Evolutionary conservation across 2,113 vertebrate species (phyloP), one percentile per base, ranked within the genome.

Genomic region (Thomomys bottae): DNA sequence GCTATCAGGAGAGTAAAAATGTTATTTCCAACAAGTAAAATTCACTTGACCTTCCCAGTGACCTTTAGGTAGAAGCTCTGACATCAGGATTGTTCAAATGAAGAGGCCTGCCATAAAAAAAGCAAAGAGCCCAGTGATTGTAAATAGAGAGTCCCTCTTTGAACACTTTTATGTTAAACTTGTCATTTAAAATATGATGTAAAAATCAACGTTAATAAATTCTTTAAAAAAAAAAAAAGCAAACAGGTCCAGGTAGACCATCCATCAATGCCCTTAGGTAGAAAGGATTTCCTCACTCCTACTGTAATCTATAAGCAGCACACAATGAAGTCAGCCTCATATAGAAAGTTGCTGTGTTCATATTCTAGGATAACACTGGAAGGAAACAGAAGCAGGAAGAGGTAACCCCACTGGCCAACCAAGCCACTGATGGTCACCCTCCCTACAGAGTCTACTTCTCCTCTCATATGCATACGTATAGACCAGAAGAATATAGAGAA

Each of bases 11-110:
- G 36, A 85, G 36, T 28, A 14, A 67, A 81, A 82, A 88, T 68
- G 26, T 78, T 77, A 38, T 77, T 66, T 75, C 28, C 73, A 82
- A 30, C 45, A 86, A 77, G 49, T 63, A 75, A 91, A 91, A 40
- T 9, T 80, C 57, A 61, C 30, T 32, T 75, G 57, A 57, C 23
- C 38, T 89, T 94, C 80, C 26, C 42, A 57, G 76, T 9, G 73
- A 72, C 28, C 38, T 86, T 84, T 21, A 59, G 14, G 75, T 61
- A 84, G 38, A 78, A 32, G 9, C 24, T 87, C 34, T 84, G 68
- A 18, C 36, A 84, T 21, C 40, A 84, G 4, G 26, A 80, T 7
- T 76, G 32, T 17, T 59, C 40, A 87, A 87, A 59, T 30, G 80
- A 79, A 75, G 14, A 68, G 34, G 30, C 4, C 17, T 81, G 71